These are phyloP conservation scores for Vulpes vulpes DNA, from an alignment of 2,113 vertebrate genomes.

Conservation along the genomic window DNA sequence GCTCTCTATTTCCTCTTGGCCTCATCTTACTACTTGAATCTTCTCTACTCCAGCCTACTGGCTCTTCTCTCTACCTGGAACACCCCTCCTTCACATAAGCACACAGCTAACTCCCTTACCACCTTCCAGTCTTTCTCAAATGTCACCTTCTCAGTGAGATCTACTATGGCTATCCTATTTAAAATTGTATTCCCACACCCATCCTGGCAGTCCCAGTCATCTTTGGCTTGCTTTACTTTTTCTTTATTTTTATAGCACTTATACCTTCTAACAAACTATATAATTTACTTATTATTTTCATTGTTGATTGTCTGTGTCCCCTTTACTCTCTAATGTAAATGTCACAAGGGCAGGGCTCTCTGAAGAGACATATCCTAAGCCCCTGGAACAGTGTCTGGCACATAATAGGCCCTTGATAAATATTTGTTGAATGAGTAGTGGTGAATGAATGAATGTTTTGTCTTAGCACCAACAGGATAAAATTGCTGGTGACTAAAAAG, in stretches of 20 bases:
- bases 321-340: neutral
- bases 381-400: neutral
- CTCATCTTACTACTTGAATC: neutral
- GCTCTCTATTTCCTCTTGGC: neutral
- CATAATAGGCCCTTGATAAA: neutral
- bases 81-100: neutral
- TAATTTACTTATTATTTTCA: neutral
- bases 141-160: neutral
- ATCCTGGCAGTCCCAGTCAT: neutral
- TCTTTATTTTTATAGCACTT: conserved; percentile 16
- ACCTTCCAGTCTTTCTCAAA: neutral
- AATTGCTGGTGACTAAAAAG: neutral
- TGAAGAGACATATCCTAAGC: neutral
- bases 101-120: neutral
- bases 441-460: neutral
- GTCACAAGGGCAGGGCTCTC: neutral
- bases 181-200: neutral
- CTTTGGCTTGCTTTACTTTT: conserved; percentile 25
- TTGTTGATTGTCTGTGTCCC: neutral
- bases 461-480: neutral
- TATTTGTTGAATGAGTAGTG: neutral
- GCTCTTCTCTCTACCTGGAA: neutral
- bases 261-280: neutral
- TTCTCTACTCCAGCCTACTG: neutral
- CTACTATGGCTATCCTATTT: neutral